Percentiles rank a stretch among this genome's conserved stretches.
Conservation (phyloP, 2,113 vertebrate genomes). For the Felis catus region DNA sequence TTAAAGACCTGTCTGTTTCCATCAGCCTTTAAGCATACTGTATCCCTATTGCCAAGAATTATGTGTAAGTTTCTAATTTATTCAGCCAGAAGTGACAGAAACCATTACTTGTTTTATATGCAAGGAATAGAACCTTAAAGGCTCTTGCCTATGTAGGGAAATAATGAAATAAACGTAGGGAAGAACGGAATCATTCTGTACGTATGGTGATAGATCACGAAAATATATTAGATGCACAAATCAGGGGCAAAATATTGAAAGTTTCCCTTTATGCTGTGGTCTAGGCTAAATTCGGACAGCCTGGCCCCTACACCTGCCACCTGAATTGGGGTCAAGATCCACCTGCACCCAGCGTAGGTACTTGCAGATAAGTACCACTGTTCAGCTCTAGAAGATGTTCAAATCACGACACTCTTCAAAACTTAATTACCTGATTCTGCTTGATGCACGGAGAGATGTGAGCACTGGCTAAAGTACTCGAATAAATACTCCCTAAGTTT, state of each 20-base stretch:
- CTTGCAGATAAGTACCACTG: background rate
- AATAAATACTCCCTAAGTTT: background rate
- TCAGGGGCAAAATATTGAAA: background rate
- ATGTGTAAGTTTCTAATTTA: background rate
- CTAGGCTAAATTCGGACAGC: background rate
- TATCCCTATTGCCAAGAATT: slow-evolving; percentile 2
- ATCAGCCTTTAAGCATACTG: background rate
- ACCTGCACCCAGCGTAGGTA: fast-evolving
- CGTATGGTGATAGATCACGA: background rate
- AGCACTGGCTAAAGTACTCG: fast-evolving
- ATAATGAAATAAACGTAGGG: background rate
- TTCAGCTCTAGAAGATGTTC: background rate
- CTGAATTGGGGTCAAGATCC: too few species aligned
- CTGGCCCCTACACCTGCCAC: background rate
- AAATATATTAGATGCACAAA: background rate
- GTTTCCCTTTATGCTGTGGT: background rate
- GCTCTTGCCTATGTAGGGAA: background rate
- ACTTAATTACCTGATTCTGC: too few species aligned
- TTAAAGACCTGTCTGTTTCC: slow-evolving; percentile 44
- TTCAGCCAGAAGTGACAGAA: background rate
- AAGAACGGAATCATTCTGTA: background rate
- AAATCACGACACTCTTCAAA: background rate
- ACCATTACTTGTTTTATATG: background rate
- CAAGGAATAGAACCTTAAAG: background rate
- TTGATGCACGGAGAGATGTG: fast-evolving